Base-by-base conservation (phyloP, 2,888 invertebrate genomes). In the Nasonia oneida region DNA sequence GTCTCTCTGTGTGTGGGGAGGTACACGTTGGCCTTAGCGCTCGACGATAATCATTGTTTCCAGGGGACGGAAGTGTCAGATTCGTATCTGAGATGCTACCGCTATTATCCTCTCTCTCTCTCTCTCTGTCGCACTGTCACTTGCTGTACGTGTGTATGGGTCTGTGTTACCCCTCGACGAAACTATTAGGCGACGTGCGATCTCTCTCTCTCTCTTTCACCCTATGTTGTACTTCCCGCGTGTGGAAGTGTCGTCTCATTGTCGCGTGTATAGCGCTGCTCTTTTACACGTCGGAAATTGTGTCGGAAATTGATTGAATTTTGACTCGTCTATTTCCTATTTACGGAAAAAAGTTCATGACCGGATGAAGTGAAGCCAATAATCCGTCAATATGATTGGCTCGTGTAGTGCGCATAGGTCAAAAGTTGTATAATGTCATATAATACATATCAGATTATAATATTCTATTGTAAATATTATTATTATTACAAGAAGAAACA, bases 11-110 rank as follows among this genome's bases (percentile, higher is more conserved):
- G n/a, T 61, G 73, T 39, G 71, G 2, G 29, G 29, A 29, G 29
- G 29, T 29, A n/a, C 42, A 39, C 39, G 39, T 14, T 37, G 23
- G 70, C 67, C 18, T 37, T 37, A 29, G 57, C 0, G 73, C 12
- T 29, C 29, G 47, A 67, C 42, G 77, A 53, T 76, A 79, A 86
- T 87, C 84, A 86, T 76, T 80, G 86, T 70, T 80, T 83, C 76
- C 75, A 70, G 70, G 57, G 33, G 91, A 91, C 92, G 92, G 92
- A 92, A 92, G 91, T 92, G 92, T 91, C 91, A 91, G 92, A 92
- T 92, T 91, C 91, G 89, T 91, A 92, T 92, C 92, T 91, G 92
- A 92, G 92, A 92, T 92, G 91, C 86, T 85, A 81, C 83, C 84
- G 87, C 85, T 87, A 86, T 83, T 83, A 70, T 47, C 23, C 23